Evolutionary conservation across 2,797 vertebrate species (phyloP), one percentile per base, ranked within the genome.

Genomic region (Anguilla obscura): DNA sequence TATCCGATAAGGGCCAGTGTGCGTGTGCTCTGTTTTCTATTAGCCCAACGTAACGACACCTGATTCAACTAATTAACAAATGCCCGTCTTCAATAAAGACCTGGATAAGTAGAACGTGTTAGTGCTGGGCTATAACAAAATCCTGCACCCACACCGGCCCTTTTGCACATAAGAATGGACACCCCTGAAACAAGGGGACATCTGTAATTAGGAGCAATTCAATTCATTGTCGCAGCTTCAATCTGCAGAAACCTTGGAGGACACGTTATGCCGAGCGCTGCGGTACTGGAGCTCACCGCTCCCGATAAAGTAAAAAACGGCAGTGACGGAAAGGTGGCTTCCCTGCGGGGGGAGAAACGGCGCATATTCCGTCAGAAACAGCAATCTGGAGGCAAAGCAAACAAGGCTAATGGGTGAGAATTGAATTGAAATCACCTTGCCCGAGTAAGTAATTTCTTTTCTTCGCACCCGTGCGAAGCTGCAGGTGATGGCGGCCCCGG

Each of bases 341-440:
- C 92, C 95, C 93, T 92, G 96, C 94, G 94, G 93, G 91, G 82
- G 90, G 90, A 91, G 7, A 92, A 93, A 94, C 96, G 95, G 93
- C 94, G 93, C 91, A 93, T 94, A 96, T 96, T 96, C 94, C 93
- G 63, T 94, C 95, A 93, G 94, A 95, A 91, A 92, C 91, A 94
- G 94, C 95, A 94, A 94, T 96, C 95, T 96, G 86, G 92, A 94
- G 94, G 93, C 92, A 94, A 96, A 90, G 94, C 96, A 97, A 97
- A 98, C 95, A 96, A 93, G 96, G 96, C 95, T 96, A 96, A 95
- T 94, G 97, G 97, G 98, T 98, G 98, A 97, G 97, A 99, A 99
- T 99, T 98, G 98, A 98, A 98, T 96, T 97, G 96, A 98, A 98
- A 98, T 98, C 98, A 98, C 97, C 97, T 97, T 96, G 94, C 96